Evolutionary conservation across 2,888 invertebrate genomes (phyloP).

Genomic region (Microchrysa polita): DNA sequence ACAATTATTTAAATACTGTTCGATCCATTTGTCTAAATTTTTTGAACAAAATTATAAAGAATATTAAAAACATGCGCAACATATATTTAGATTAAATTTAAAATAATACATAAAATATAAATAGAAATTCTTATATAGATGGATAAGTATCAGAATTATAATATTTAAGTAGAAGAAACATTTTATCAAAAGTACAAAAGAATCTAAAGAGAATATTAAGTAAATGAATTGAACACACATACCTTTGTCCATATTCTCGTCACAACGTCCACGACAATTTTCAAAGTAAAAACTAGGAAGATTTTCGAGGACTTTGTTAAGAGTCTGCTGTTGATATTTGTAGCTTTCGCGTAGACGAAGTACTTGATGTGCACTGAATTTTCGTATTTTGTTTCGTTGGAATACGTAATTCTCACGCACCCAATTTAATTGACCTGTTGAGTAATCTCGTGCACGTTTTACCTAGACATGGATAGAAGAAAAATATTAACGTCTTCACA

Average conservation of each 20-base stretch:
- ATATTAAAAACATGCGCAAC: constrained; percentile 36
- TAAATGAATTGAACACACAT: constrained; percentile 28
- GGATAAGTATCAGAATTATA: not conserved
- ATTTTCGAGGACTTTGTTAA: constrained; percentile 93
- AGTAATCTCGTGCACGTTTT: constrained; percentile 90
- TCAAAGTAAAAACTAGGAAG: constrained; percentile 90
- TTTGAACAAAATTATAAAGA: constrained; percentile 38
- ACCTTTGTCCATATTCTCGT: constrained; percentile 65
- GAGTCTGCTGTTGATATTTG: constrained; percentile 94
- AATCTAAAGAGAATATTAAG: not conserved
- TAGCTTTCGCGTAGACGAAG: constrained; percentile 89
- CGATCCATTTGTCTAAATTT: constrained; percentile 43
- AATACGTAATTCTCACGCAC: constrained; percentile 95
- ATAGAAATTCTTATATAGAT: not conserved
- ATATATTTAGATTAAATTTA: constrained; percentile 21
- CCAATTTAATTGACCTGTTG: constrained; percentile 89
- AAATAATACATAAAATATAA: not conserved
- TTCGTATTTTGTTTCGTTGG: constrained; percentile 92
- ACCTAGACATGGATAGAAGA: constrained; percentile 68
- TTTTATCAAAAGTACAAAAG: not conserved
- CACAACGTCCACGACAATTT: constrained; percentile 87
- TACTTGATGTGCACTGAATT: constrained; percentile 93
- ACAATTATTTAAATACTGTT: constrained; percentile 45
- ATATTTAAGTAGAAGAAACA: constrained; percentile 3
- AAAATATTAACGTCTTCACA: constrained; percentile 43